These are phyloP conservation scores for Styela plicata DNA, from an alignment of 23 tunicate species.

Conservation along the genomic window DNA sequence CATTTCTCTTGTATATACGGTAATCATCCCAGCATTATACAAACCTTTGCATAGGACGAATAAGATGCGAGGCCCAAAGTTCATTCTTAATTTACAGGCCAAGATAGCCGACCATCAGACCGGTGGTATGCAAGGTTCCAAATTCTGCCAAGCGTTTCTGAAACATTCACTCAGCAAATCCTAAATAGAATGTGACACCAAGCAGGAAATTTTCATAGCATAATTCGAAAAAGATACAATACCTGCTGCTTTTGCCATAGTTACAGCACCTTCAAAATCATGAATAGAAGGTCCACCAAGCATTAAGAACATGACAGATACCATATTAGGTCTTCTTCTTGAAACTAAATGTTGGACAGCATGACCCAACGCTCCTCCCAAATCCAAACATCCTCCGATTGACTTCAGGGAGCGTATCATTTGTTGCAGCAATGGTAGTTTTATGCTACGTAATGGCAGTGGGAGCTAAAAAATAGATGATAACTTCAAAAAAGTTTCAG, in stretches of 20 bases:
- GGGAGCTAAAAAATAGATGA: background rate
- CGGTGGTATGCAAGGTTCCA: too few species aligned
- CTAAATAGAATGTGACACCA: background rate
- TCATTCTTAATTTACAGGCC: too few species aligned
- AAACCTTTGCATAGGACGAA: too few species aligned
- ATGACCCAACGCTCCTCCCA: background rate
- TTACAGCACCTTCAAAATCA: background rate
- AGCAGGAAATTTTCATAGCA: background rate
- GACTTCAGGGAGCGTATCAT: background rate
- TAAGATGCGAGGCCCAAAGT: too few species aligned
- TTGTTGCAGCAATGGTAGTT: background rate
- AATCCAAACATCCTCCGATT: constrained; percentile 24
- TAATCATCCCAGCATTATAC: too few species aligned
- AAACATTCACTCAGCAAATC: too few species aligned
- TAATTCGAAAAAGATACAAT: too few species aligned
- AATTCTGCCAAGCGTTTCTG: background rate
- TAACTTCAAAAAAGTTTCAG: too few species aligned
- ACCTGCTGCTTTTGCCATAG: background rate
- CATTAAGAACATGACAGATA: background rate
- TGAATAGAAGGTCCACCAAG: constrained; percentile 1
- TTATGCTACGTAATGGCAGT: background rate
- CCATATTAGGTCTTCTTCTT: background rate
- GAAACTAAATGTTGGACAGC: background rate
- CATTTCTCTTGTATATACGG: too few species aligned
- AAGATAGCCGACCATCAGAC: too few species aligned